phyloP scores from a whole-genome alignment of 2,113 vertebrate species.

The Polypterus bichir region DNA sequence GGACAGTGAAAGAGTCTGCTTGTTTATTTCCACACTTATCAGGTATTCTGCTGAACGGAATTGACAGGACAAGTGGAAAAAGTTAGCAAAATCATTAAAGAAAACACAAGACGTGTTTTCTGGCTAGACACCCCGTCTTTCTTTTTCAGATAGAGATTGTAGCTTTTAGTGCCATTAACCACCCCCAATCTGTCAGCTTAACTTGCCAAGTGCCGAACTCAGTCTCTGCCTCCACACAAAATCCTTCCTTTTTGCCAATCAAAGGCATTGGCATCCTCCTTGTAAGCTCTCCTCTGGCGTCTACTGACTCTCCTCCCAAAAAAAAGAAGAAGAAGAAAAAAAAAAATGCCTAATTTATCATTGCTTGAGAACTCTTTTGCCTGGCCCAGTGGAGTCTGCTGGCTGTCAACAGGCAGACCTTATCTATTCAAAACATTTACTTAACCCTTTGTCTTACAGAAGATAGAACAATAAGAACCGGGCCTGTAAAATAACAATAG shows the following conservation, averaged over 20 bases:
- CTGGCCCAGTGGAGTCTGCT: conserved; percentile 57
- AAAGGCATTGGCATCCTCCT: conserved; percentile 26
- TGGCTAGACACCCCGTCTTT: conserved; percentile 38
- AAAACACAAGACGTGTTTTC: conserved; percentile 39
- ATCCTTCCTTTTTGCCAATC: conserved; percentile 38
- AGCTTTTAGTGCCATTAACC: conserved; percentile 42
- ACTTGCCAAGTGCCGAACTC: too few relatives aligned
- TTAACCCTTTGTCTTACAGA: conserved; percentile 73
- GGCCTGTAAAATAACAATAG: conserved; percentile 37
- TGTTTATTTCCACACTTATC: conserved; percentile 25
- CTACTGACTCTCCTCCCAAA: conserved; percentile 40
- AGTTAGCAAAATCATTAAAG: conserved; percentile 25
- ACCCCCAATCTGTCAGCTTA: conserved; percentile 6
- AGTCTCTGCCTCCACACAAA: conserved; percentile 20
- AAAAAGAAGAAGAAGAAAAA: background rate
- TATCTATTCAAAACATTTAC: conserved; percentile 72
- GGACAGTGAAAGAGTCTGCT: too few relatives aligned
- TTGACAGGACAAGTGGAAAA: conserved; percentile 31
- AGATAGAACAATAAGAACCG: conserved; percentile 48
- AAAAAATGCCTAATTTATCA: conserved; percentile 38
- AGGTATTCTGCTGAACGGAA: conserved; percentile 23
- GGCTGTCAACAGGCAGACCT: conserved; percentile 64
- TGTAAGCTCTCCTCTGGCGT: conserved; percentile 22
- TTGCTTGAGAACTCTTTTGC: conserved; percentile 26
- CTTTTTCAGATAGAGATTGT: conserved; percentile 31